Base-by-base conservation (phyloP, 2,113 vertebrate genomes). In the Elachura formosa region DNA sequence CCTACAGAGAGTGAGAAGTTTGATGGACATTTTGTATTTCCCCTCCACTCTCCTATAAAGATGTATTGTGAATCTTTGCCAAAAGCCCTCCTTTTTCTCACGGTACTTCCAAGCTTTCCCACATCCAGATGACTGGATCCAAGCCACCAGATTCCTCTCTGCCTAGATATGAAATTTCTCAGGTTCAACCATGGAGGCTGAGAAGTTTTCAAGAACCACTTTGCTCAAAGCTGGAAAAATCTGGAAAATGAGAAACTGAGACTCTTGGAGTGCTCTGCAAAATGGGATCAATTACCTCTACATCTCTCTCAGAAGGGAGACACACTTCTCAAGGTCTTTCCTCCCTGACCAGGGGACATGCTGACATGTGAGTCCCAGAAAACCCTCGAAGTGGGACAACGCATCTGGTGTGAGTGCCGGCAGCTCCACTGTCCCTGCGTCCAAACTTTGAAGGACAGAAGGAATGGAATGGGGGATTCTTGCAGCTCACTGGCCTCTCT, bases 291-390 rank as follows among this genome's bases (percentile, higher is more conserved):
- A 64, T 81, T 73, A 10, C 63, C 23, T 76, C 34, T 25, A 28
- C 12, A 22, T 36, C 26, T 79, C 61, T 71, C 28, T 38, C 23
- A 61, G 38, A 4, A 1, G 8, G 18, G 59, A 87, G 18, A 46
- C 3, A 3, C 1, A 2, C 5, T 51, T 36, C 40, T 26, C 2
- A 2, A 23, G 13, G 6, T 29, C 25, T 31, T 59, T 55, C 51
- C 7, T 73, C 24, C 21, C 31, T 2, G 1, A 9, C 12, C 23
- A 71, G 23, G 24, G 61, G 13, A 52, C 0, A 0, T 2, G 3
- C 36, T 61, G 26, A 52, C 51, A 23, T 8, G 14, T 8, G 41
- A 68, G 18, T n/a, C 17, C 45, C 54, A 29, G n/a, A 77, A 85
- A 84, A 56, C 13, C 64, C 34, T 68, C 34, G 23, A 45, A 55